phyloP scores from a whole-genome alignment of 2,797 vertebrate genomes.

The Iguana delicatissima region DNA sequence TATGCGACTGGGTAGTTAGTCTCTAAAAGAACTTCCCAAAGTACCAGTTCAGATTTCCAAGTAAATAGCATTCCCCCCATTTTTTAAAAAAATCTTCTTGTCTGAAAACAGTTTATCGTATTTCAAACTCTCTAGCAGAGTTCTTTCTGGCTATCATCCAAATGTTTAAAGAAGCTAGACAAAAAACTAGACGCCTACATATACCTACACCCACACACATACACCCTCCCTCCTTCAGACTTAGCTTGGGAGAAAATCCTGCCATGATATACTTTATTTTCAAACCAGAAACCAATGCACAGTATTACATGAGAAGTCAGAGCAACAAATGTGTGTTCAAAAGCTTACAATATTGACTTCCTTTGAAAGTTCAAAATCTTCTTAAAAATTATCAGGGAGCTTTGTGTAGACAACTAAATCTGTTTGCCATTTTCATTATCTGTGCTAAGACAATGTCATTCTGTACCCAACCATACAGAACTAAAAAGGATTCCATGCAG shows the following conservation, averaged over 20 bases:
- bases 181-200: neutral
- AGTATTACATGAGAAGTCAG: neutral
- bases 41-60: neutral
- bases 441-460: neutral
- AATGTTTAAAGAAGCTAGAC: neutral
- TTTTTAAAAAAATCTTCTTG: neutral
- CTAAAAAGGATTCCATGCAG: neutral
- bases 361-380: neutral
- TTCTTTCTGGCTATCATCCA: neutral
- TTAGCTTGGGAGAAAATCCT: neutral
- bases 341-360: constrained; percentile 3
- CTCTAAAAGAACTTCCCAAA: neutral
- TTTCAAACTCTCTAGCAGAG: neutral
- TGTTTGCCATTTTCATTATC: constrained; percentile 22
- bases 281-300: neutral
- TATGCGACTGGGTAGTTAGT: neutral
- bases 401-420: constrained; percentile 19
- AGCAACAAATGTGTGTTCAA: constrained; percentile 22
- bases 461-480: neutral
- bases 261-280: neutral
- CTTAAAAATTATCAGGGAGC: neutral
- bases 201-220: neutral
- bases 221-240: too few species aligned
- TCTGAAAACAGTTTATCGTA: neutral
- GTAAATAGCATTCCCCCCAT: neutral